phyloP scores from a whole-genome alignment of 92 coral and sea anemone species.

The Porites lobata region DNA sequence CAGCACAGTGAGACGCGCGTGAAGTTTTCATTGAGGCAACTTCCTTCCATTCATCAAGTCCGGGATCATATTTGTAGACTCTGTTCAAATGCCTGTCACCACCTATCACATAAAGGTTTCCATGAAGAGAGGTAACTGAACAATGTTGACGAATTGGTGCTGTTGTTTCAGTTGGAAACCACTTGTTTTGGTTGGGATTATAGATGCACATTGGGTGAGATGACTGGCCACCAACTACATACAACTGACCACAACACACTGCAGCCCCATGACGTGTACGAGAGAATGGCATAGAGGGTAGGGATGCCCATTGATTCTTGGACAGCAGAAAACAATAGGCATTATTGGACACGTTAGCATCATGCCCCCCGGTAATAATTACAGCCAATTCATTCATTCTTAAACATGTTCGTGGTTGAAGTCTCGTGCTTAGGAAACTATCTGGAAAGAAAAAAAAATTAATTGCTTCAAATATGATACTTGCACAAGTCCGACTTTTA shows the following conservation, averaged over 20 bases:
- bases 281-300: constrained; percentile 14
- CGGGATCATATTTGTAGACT: constrained; percentile 5
- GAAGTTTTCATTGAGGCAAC: constrained; percentile 42
- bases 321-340: background rate
- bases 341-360: too few relatives aligned
- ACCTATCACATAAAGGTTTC: constrained; percentile 46
- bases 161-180: background rate
- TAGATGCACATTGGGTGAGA: background rate
- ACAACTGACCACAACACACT: constrained; percentile 42
- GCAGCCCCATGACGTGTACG: constrained; percentile 52
- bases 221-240: constrained; percentile 32
- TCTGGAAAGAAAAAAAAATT: constrained; percentile 46
- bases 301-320: background rate
- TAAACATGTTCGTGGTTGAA: constrained; percentile 27
- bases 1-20: constrained; percentile 64
- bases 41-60: constrained; percentile 31
- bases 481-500: background rate
- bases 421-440: background rate
- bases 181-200: background rate
- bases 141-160: background rate
- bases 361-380: constrained; percentile 40
- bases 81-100: background rate
- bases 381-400: background rate
- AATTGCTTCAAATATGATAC: constrained; percentile 6
- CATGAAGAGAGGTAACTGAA: constrained; percentile 6